phyloP scores from a whole-genome alignment of 2,888 invertebrate species.

The Papilio demoleus region DNA sequence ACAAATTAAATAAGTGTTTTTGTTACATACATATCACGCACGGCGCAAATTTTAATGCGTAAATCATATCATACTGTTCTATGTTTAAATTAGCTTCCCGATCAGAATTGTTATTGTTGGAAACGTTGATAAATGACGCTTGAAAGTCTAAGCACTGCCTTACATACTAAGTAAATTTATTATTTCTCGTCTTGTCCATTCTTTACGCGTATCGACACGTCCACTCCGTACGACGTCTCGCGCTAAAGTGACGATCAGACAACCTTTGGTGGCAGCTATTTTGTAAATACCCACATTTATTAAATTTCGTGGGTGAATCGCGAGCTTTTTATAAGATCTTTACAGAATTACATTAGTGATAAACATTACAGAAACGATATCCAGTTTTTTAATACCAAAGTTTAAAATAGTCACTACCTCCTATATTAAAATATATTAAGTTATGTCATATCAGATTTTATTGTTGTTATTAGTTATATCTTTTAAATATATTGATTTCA shows the following conservation, averaged over 20 bases:
- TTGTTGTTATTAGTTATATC: constrained; percentile 64
- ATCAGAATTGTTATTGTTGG: constrained; percentile 44
- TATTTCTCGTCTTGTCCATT: constrained; percentile 57
- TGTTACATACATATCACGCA: constrained; percentile 74
- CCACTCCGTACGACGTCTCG: constrained; percentile 60
- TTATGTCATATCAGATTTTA: constrained; percentile 40
- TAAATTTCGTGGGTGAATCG: constrained; percentile 59
- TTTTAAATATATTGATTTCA: constrained; percentile 52
- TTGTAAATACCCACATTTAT: constrained; percentile 55
- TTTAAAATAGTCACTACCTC: constrained; percentile 46
- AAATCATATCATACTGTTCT: constrained; percentile 74
- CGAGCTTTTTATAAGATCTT: constrained; percentile 77
- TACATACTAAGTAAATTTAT: constrained; percentile 73
- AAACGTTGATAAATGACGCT: constrained; percentile 60
- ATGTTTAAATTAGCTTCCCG: constrained; percentile 45
- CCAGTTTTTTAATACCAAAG: constrained; percentile 58
- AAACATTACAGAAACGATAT: constrained; percentile 52
- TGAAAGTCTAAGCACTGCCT: constrained; percentile 78
- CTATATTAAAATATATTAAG: constrained; percentile 37
- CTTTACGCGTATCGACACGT: constrained; percentile 55
- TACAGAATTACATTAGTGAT: constrained; percentile 64
- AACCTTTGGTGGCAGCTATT: constrained; percentile 51
- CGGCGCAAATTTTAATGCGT: constrained; percentile 64
- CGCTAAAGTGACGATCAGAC: constrained; percentile 61
- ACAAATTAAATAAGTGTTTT: constrained; percentile 36